A percentile compares a stretch with the other conserved stretches of the same genome.
phyloP scores from a whole-genome alignment of 2,888 invertebrate genomes.

The Megaustenia siamemsis region DNA sequence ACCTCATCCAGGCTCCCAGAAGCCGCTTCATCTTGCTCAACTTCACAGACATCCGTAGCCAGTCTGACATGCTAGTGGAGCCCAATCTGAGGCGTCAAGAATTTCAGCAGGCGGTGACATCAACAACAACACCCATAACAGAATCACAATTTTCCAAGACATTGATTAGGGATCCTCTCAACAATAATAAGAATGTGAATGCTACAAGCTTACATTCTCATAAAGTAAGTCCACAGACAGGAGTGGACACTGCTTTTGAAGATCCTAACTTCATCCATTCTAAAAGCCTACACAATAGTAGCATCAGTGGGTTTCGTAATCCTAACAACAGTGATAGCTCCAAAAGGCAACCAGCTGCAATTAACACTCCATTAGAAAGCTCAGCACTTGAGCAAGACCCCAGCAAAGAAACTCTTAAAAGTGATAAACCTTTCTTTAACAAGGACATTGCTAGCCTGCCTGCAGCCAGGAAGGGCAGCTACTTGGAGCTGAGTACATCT shows the following conservation, averaged over 20 bases:
- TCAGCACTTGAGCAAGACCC: not conserved
- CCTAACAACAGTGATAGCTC: not conserved
- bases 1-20: conserved; percentile 52
- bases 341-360: not conserved
- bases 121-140: not conserved
- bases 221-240: too few relatives aligned
- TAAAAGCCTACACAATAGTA: conserved; percentile 2
- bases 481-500: not conserved
- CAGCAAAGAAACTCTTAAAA: not conserved
- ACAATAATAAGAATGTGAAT: not conserved
- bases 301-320: not conserved
- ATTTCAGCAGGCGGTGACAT: conserved; percentile 35
- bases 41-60: conserved; percentile 56
- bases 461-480: not conserved
- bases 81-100: conserved; percentile 25
- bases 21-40: conserved; percentile 55
- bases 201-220: not conserved
- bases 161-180: too few relatives aligned
- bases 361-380: not conserved
- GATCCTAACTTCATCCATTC: not conserved
- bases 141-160: not conserved
- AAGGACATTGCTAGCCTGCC: not conserved
- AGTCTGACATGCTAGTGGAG: conserved; percentile 48
- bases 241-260: not conserved
- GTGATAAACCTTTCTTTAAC: not conserved